Evolutionary conservation across 2,797 vertebrate genomes (phyloP), one percentile per base, ranked within the genome.

Genomic region (Sebastes itinus): DNA sequence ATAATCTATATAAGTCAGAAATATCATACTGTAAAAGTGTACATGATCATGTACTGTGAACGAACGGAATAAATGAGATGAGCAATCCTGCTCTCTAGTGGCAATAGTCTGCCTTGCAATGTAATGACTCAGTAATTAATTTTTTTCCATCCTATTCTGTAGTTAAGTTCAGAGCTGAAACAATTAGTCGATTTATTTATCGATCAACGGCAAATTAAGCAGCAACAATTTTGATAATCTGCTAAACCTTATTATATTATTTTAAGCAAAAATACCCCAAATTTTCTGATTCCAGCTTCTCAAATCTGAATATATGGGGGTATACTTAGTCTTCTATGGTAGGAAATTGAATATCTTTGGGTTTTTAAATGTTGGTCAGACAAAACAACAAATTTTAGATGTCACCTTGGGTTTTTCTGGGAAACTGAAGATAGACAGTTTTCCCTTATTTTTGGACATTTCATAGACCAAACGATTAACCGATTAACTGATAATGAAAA

Each of bases 21-120:
- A 20, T n/a, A 61, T 75, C 30, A 32, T 5, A 32, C 23, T 14
- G 35, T 33, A 18, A 64, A 74, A 68, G 7, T 68, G 13, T 16
- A 8, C 5, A 35, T 65, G n/a, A 63, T 20, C 22, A 38, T 28
- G 16, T 13, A 3, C 10, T 49, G 5, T 18, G 58, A 49, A 16
- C 16, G 23, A 71, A 14, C 5, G 1, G 8, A 82, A 49, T 13
- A 22, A 18, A 80, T 88, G 20, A 83, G 52, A 77, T 80, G 60
- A 83, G 23, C 89, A 93, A 91, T 49, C 23, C 82, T 94, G 92
- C 92, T 1, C 89, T 84, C 94, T 93, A 79, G 90, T 94, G 94
- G 88, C 35, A 8, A 74, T 4, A 11, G 4, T 38, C 6, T 78
- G 30, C 55, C 8, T 9, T 78, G 72, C 54, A 80, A 11, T 12